Conservation (phyloP, 1,140 invertebrate genomes). For the Glossosoma conforme region DNA sequence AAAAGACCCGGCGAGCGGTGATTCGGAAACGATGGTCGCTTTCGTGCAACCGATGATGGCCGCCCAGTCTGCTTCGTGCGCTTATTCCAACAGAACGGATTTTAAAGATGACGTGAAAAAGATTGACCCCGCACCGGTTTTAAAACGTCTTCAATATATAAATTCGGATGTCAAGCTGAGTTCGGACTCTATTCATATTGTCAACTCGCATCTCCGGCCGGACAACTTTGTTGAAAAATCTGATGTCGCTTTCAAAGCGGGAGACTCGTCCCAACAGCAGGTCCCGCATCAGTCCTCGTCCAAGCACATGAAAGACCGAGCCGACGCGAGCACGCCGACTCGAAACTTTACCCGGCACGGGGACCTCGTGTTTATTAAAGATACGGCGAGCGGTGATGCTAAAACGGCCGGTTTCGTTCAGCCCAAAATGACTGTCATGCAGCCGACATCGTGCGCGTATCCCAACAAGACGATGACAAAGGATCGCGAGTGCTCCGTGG, state of each 20-base stretch:
- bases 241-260: background rate
- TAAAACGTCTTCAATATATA: too few relatives aligned
- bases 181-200: too few relatives aligned
- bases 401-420: background rate
- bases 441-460: slow-evolving; percentile 1
- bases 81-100: too few relatives aligned
- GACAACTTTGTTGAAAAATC: background rate
- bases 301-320: background rate
- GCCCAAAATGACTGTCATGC: background rate
- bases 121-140: too few relatives aligned
- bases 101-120: too few relatives aligned
- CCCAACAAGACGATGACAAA: background rate
- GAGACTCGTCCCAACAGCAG: background rate
- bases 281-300: slow-evolving; percentile 5
- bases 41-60: too few relatives aligned
- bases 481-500: too few relatives aligned
- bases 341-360: slow-evolving; percentile 2
- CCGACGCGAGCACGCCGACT: background rate
- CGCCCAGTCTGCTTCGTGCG: too few relatives aligned
- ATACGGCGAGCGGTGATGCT: background rate
- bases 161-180: too few relatives aligned
- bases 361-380: slow-evolving; percentile 9
- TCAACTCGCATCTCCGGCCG: too few relatives aligned
- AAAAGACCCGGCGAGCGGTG: too few relatives aligned
- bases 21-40: too few relatives aligned